phyloP scores from a whole-genome alignment of 2,888 invertebrate species.

The Tinea pellionella region DNA sequence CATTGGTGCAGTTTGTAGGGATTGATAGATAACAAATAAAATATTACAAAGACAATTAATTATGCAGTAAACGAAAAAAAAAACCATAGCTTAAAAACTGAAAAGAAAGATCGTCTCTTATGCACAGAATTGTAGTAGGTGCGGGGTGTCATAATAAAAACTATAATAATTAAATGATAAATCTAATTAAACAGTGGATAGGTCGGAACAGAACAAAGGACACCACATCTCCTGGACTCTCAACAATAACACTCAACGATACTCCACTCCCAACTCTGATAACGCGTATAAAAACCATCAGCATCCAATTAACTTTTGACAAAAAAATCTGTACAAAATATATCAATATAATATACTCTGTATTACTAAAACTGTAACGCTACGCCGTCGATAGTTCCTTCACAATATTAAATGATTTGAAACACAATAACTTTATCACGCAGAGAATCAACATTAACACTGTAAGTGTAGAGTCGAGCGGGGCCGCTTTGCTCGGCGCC shows the following conservation, averaged over 20 bases:
- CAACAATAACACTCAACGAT: neutral
- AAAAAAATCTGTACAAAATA: slow-evolving; percentile 72
- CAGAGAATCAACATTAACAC: slow-evolving; percentile 59
- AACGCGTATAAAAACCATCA: slow-evolving; percentile 63
- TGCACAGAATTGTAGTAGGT: neutral
- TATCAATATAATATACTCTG: slow-evolving; percentile 72
- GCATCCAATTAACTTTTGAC: slow-evolving; percentile 71
- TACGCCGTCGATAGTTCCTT: slow-evolving; percentile 57
- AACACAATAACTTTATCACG: slow-evolving; percentile 66
- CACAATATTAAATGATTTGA: slow-evolving; percentile 68
- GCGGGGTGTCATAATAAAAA: slow-evolving; percentile 66
- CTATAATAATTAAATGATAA: slow-evolving; percentile 57
- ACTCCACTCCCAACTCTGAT: slow-evolving; percentile 59
- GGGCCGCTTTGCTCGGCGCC: slow-evolving; percentile 58
- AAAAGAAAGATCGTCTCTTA: neutral
- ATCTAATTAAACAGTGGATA: slow-evolving; percentile 64
- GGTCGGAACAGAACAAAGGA: slow-evolving; percentile 52
- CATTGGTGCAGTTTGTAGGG: neutral
- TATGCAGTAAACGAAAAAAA: neutral
- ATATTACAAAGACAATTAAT: neutral
- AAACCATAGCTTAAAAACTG: neutral
- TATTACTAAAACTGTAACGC: slow-evolving; percentile 70
- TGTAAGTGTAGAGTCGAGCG: neutral
- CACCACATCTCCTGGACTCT: slow-evolving; percentile 17
- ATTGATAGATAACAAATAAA: neutral